Evolutionary conservation across 2,113 vertebrate species (phyloP).

Genomic region (Dicerorhinus sumatrensis): DNA sequence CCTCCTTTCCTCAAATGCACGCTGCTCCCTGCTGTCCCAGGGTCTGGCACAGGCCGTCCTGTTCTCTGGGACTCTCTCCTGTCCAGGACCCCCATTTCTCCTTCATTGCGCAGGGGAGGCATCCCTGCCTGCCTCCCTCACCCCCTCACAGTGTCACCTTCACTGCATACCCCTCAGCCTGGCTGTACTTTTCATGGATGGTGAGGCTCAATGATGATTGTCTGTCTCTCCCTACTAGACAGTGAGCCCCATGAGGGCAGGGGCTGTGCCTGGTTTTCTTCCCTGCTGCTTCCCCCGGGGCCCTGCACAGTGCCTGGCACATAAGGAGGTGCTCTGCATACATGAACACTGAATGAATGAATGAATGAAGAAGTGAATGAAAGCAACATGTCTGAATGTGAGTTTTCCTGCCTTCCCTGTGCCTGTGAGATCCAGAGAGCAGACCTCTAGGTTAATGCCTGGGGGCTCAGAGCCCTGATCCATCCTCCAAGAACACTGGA

Average conservation of each 20-base stretch:
- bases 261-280: not conserved
- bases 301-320: not conserved
- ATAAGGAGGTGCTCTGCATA: rapidly evolving
- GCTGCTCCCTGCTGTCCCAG: not conserved
- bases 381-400: not conserved
- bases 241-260: too few species aligned
- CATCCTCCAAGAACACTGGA: not conserved
- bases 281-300: too few species aligned
- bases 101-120: not conserved
- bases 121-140: not conserved
- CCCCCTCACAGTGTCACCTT: not conserved
- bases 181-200: not conserved
- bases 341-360: not conserved
- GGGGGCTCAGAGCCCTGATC: not conserved
- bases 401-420: not conserved
- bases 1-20: not conserved
- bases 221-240: not conserved
- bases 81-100: not conserved
- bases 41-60: not conserved
- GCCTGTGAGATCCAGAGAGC: not conserved
- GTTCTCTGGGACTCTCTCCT: not conserved
- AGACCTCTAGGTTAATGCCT: not conserved
- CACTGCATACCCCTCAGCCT: not conserved
- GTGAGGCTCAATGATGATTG: not conserved
- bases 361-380: not conserved